Evolutionary conservation across 2,113 vertebrate species (phyloP), one percentile per base, ranked within the genome.

Genomic region (Sapajus apella): DNA sequence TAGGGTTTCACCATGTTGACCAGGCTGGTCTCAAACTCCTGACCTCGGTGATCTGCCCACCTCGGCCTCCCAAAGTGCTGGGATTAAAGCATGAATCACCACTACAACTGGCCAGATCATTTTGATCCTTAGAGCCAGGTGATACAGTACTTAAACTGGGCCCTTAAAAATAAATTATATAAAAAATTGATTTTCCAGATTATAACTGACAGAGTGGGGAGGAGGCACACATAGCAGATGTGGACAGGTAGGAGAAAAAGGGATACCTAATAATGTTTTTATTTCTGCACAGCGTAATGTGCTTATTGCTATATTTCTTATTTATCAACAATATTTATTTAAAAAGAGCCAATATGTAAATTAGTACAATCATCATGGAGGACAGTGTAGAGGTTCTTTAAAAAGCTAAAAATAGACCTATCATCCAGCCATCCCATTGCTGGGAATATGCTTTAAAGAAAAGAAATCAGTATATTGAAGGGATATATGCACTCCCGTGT

Each of bases 271-370:
- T 10, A 79, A 73, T 75, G 20, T 35, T 90, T 97, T 83, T 40
- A 52, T 92, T 94, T n/a, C 40, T 88, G 6, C 0, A 64, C 72
- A 81, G 3, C 25, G 88, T 76, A 45, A n/a, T 91, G n/a, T 82
- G 25, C 16, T 70, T 79, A 50, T 21, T 93, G 20, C 17, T 90
- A 6, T 40, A 12, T 70, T 94, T 95, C 95, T 90, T 32, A 83
- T 82, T 92, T 98, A 86, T 47, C 50, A 86, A 75, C 2, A 82
- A 77, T 43, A 25, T 37, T 96, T 86, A 45, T 81, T 97, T 89
- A 47, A n/a, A 86, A 92, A 61, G 45, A 82, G 7, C 12, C 30
- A 64, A 12, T 64, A 64, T 30, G 12, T 64, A 30, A 64, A 64
- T 64, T 30, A 0, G 5, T 30, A 64, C 61, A 64, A 64, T 13